phyloP scores from a whole-genome alignment of 2,113 vertebrate genomes.

The Anser brachyrhynchus region DNA sequence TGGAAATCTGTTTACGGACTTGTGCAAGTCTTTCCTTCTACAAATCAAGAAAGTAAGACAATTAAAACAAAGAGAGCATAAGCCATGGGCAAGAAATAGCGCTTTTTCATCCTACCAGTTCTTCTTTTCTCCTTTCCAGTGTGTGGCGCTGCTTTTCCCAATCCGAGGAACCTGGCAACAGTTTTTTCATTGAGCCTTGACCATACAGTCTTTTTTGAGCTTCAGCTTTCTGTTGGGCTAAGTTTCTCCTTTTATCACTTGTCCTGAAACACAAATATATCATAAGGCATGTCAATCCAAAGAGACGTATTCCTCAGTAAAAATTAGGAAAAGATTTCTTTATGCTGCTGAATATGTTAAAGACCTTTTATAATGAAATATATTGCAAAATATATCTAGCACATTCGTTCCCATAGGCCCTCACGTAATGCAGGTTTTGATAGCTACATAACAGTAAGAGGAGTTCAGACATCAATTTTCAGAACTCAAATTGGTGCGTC shows the following conservation, averaged over 20 bases:
- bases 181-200: constrained; percentile 89
- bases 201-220: constrained; percentile 94
- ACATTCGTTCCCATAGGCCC: not conserved
- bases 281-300: not conserved
- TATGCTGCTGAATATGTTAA: no score
- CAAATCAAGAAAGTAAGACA: constrained; percentile 68
- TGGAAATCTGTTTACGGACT: constrained; percentile 94
- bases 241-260: constrained; percentile 94
- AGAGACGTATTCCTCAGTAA: not conserved
- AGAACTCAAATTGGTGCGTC: not conserved
- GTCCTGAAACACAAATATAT: constrained; percentile 79
- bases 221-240: constrained; percentile 97
- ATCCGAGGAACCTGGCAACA: constrained; percentile 89
- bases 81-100: not conserved
- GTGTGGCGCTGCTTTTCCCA: constrained; percentile 95
- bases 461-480: not conserved
- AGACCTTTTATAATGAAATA: not conserved
- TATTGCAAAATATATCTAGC: not conserved
- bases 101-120: constrained; percentile 82
- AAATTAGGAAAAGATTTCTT: not conserved
- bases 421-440: not conserved
- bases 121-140: constrained; percentile 90
- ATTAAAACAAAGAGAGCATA: constrained; percentile 21
- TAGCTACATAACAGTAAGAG: not conserved
- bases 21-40: constrained; percentile 96